Evolutionary conservation across 2,797 vertebrate genomes (phyloP).

Genomic region (Chrysolophus pictus): DNA sequence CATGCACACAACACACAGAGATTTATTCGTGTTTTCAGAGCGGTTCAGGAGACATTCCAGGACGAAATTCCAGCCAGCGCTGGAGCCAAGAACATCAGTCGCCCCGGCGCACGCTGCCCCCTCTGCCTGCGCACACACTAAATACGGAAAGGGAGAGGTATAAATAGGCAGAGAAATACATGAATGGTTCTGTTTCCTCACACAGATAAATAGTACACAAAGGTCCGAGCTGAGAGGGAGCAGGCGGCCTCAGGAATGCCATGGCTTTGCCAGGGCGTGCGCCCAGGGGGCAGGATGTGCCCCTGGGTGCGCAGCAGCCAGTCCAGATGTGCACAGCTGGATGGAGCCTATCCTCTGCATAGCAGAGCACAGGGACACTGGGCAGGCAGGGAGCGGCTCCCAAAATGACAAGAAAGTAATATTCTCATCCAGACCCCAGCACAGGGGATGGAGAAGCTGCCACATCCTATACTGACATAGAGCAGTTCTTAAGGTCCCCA

Average conservation of each 20-base stretch:
- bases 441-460: not conserved
- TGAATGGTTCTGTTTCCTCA: slow-evolving; percentile 67
- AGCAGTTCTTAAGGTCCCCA: not conserved
- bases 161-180: slow-evolving; percentile 72
- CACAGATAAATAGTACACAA: slow-evolving; percentile 5
- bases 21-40: slow-evolving; percentile 74
- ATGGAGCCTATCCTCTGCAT: not conserved
- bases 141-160: slow-evolving; percentile 75
- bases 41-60: slow-evolving; percentile 62
- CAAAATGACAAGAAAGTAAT: not conserved
- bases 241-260: not conserved
- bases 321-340: slow-evolving; percentile 1
- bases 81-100: slow-evolving; percentile 77
- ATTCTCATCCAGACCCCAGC: not conserved
- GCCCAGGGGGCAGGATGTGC: not conserved
- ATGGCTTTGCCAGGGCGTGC: not conserved
- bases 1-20: slow-evolving; percentile 64
- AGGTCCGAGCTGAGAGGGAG: not conserved
- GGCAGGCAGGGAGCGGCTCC: not conserved
- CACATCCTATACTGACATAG: not conserved
- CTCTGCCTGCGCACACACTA: slow-evolving; percentile 65
- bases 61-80: slow-evolving; percentile 59
- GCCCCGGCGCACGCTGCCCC: slow-evolving; percentile 48
- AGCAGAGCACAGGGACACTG: not conserved
- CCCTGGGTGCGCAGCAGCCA: not conserved